phyloP scores from a whole-genome alignment of 2,797 vertebrate genomes.

The Meda fulgida region DNA sequence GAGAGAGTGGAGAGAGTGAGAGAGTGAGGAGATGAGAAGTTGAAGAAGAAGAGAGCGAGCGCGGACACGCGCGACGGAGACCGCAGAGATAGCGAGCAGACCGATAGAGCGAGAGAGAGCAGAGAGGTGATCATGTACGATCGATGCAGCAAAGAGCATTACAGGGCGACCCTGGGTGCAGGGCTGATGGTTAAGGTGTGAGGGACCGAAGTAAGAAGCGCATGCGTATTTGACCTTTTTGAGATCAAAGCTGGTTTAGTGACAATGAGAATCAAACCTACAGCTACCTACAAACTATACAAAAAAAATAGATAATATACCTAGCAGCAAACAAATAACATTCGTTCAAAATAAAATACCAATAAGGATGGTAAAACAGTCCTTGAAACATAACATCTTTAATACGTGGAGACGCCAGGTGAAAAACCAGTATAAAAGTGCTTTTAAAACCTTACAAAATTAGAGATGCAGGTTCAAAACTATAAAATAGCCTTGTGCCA shows the following conservation, averaged over 20 bases:
- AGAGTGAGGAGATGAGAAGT: too few species aligned
- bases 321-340: background rate
- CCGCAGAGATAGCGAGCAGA: too few species aligned
- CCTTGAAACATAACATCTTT: background rate
- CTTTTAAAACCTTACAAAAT: background rate
- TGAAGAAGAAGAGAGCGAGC: too few species aligned
- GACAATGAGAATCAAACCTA: background rate
- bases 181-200: slow-evolving; percentile 21
- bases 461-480: background rate
- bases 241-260: background rate
- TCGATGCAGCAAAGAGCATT: slow-evolving; percentile 44
- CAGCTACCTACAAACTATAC: background rate
- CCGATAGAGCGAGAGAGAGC: too few species aligned
- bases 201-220: slow-evolving; percentile 22
- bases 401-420: background rate
- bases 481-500: background rate
- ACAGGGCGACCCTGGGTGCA: slow-evolving; percentile 35
- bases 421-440: background rate
- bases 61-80: too few species aligned
- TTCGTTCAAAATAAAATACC: background rate
- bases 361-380: background rate
- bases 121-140: too few species aligned
- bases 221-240: slow-evolving; percentile 4
- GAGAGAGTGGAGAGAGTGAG: too few species aligned
- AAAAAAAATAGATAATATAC: background rate